Conservation (phyloP, 2,888 invertebrate species). For the Dorcus hopei region DNA sequence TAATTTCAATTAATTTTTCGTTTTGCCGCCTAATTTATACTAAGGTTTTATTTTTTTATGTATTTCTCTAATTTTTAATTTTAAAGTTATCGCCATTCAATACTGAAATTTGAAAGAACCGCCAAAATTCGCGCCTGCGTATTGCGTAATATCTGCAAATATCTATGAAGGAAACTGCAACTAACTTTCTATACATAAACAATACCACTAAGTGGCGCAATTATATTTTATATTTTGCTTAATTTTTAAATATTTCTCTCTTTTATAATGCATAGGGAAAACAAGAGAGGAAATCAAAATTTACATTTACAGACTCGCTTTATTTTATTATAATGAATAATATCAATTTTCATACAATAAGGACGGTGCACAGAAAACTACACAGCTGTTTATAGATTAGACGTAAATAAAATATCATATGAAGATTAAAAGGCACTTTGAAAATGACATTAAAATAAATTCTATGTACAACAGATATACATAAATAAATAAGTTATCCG, state of each 20-base stretch:
- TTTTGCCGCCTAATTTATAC: too few species aligned
- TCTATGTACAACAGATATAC: constrained; percentile 4
- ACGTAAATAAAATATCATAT: constrained; percentile 14
- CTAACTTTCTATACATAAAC: too few species aligned
- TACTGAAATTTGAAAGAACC: too few species aligned
- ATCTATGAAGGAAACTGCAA: too few species aligned
- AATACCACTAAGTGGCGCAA: too few species aligned
- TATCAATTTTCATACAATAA: constrained; percentile 17
- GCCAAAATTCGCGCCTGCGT: too few species aligned
- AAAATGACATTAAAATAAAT: constrained; percentile 18
- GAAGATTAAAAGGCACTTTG: constrained; percentile 23
- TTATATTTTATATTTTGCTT: background rate
- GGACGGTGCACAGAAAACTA: constrained; percentile 21
- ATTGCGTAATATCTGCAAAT: too few species aligned
- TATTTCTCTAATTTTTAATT: too few species aligned
- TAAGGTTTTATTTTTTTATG: too few species aligned
- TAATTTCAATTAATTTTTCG: too few species aligned
- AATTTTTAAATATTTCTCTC: background rate
- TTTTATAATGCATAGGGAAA: background rate
- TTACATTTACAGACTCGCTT: constrained; percentile 12
- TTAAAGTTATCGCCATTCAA: too few species aligned
- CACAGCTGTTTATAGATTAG: constrained; percentile 10
- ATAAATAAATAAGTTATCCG: constrained; percentile 12
- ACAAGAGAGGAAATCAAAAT: constrained; percentile 5
- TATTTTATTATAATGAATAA: constrained; percentile 17